These are phyloP conservation scores for Lordiphosa clarofinis DNA, from an alignment of 1,140 invertebrate genomes.

Conservation along the genomic window DNA sequence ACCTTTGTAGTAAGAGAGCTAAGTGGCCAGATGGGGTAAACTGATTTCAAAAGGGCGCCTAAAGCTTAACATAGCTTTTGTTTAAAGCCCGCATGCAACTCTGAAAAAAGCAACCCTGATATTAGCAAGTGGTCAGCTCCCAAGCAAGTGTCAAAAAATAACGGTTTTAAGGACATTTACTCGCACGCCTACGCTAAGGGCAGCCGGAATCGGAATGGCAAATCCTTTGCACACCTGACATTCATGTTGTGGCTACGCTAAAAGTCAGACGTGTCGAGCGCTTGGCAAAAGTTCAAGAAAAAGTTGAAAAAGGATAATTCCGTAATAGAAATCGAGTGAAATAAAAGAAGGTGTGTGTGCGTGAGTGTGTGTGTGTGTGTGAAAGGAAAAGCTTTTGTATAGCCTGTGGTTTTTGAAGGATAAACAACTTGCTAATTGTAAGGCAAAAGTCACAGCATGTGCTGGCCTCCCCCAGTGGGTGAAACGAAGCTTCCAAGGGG, in stretches of 20 bases:
- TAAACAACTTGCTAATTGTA: slow-evolving; percentile 5
- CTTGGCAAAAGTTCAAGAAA: too few relatives aligned
- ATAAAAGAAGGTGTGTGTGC: too few relatives aligned
- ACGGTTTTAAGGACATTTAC: slow-evolving; percentile 52
- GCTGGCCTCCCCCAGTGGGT: slow-evolving; percentile 32
- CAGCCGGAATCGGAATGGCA: slow-evolving; percentile 52
- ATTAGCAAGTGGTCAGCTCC: slow-evolving; percentile 46
- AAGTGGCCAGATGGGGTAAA: slow-evolving; percentile 63
- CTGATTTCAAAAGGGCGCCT: slow-evolving; percentile 38
- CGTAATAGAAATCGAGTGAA: too few relatives aligned
- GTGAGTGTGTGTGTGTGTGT: slow-evolving; percentile 3
- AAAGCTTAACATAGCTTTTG: slow-evolving; percentile 48
- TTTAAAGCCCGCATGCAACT: slow-evolving; percentile 37
- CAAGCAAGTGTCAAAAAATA: slow-evolving; percentile 27
- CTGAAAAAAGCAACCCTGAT: slow-evolving; percentile 50
- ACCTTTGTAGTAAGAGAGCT: slow-evolving; percentile 35
- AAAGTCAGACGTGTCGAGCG: slow-evolving; percentile 74
- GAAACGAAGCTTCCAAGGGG: slow-evolving; percentile 4
- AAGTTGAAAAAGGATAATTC: slow-evolving; percentile 14
- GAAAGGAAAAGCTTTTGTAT: slow-evolving; percentile 17
- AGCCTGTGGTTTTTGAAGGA: not conserved
- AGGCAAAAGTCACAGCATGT: slow-evolving; percentile 27
- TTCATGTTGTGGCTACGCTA: slow-evolving; percentile 75
- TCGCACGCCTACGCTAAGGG: slow-evolving; percentile 45
- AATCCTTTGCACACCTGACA: slow-evolving; percentile 66